Percentiles rank a stretch among this genome's conserved stretches.
phyloP scores from a whole-genome alignment of 2,888 invertebrate species.

The Tetragnatha montana region DNA sequence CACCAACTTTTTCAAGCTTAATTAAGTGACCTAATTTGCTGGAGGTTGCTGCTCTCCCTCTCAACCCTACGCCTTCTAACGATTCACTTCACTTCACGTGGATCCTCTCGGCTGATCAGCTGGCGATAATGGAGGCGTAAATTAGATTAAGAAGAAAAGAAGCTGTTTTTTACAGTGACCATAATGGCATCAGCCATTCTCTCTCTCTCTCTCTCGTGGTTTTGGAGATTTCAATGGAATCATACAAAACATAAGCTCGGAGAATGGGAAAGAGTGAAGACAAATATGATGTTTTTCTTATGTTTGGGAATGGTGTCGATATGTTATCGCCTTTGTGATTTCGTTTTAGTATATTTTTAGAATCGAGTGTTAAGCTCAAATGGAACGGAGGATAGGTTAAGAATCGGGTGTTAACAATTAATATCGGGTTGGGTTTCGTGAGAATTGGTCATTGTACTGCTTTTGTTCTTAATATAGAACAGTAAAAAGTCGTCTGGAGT shows the following conservation, averaged over 20 bases:
- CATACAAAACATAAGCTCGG: neutral
- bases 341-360: neutral
- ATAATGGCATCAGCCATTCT: neutral
- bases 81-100: slow-evolving; percentile 46
- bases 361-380: neutral
- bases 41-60: slow-evolving; percentile 12
- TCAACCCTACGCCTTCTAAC: slow-evolving; percentile 37
- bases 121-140: slow-evolving; percentile 47
- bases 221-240: neutral
- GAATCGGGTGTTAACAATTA: neutral
- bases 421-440: neutral
- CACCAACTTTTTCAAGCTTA: slow-evolving; percentile 32
- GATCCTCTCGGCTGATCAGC: slow-evolving; percentile 36
- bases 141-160: slow-evolving; percentile 30
- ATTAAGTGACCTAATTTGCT: slow-evolving; percentile 61
- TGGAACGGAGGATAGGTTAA: neutral
- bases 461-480: neutral
- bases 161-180: neutral
- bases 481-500: slow-evolving; percentile 14
- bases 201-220: too few species aligned
- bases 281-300: neutral
- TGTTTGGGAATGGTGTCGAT: neutral
- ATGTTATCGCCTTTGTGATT: too few species aligned
- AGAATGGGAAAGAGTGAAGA: neutral
- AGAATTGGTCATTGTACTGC: neutral